Base-by-base conservation (phyloP, 2,113 vertebrate species). In the Passerina amoena region DNA sequence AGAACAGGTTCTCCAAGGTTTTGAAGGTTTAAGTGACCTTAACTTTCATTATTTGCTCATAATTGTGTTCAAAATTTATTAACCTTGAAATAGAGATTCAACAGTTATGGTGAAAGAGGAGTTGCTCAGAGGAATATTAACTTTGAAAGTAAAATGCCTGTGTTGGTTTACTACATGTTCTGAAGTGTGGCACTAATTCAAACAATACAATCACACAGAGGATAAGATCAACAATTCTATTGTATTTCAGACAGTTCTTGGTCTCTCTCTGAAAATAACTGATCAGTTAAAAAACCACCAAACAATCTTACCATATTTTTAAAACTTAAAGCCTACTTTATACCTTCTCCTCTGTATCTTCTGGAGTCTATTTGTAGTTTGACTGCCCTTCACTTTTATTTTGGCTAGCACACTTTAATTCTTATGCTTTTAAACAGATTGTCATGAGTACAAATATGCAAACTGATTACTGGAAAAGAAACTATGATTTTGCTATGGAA, bases 401-500 rank as follows among this genome's bases (percentile, higher is more conserved):
- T 80, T 60, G 40, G 8, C 28, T 73, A 75, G 79, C 33, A 73
- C 53, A 31, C 3, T 92, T 65, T 77, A 64, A 69, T 87, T 92
- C 69, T 87, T 65, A 56, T 22, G 40, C 50, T 87, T 92, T 87
- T 65, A 90, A 77, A 69, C 64, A 90, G 60, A 87, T 61, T 90
- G 64, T 73, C 27, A 4, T 40, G 12, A 85, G 31, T 78, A 66
- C 42, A 82, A 92, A 88, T 70, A 78, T 15, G 25, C 35, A 82
- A 79, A 82, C 24, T 44, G 42, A 78, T 75, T 82, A 66, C 31
- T 48, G 65, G 42, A 75, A 82, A 78, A 94, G 31, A 88, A 70
- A 69, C 12, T 31, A 22, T 57, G 51, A 66, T 82, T 93, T 94
- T 91, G 27, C 66, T 82, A 66, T 90, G 75, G 86, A 94, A 94